Base-by-base conservation (phyloP, 2,113 vertebrate species). In the Mesitornis unicolor region DNA sequence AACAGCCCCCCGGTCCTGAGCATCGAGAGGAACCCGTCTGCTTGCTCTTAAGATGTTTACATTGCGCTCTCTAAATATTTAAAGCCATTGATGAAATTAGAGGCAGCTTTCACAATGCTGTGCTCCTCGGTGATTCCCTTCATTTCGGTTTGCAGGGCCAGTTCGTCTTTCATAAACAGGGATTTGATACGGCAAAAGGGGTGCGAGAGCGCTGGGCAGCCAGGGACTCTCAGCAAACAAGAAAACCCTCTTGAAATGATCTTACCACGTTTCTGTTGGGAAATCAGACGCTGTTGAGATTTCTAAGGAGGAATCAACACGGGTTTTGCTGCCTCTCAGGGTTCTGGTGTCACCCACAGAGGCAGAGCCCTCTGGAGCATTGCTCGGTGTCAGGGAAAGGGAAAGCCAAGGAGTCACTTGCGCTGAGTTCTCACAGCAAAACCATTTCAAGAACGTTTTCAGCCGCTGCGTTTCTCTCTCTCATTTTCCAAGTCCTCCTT, bases 21-120 rank as follows among this genome's bases (percentile, higher is more conserved):
- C n/a, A 9, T 36, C 73, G 51, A 47, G 63, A 60, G 73, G 16
- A 47, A 63, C 18, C 20, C 18, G 21, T 21, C 84, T 84, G 70
- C 82, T 57, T 54, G 80, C 93, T 93, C 88, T 73, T 31, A 28
- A 85, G 64, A 28, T 71, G 71, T 94, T 95, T 57, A 81, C 59
- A 5, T 16, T 22, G 42, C 6, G 21, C 33, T 89, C 77, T 86
- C 80, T 81, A 92, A 97, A 89, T 89, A 85, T 94, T 96, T 95
- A 63, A 94, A 94, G 29, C 33, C 80, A n/a, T 5, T 18, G 33
- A 78, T 79, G 87, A 85, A 89, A 94, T 48, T 31, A 42, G 89
- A 95, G 75, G 50, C 56, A 61, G 73, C 18, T 67, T 82, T 35
- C 67, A 24, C 6, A 1, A 54, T n/a, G 45, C 12, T 24, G 47